These are phyloP conservation scores for Sebastes variabilis DNA, from an alignment of 2,797 vertebrate species.

Conservation along the genomic window DNA sequence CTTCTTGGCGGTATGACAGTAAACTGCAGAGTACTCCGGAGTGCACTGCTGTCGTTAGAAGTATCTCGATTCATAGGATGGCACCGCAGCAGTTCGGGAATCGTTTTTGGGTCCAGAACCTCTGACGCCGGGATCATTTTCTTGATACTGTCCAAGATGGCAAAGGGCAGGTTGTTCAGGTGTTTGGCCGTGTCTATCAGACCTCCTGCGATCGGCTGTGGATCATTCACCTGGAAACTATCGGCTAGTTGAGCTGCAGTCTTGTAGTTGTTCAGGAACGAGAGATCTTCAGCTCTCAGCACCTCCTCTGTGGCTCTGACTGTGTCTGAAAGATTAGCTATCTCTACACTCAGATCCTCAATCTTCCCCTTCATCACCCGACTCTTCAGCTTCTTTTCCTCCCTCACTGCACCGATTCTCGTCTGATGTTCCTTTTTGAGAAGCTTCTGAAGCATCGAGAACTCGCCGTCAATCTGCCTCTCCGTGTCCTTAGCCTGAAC, in stretches of 20 bases:
- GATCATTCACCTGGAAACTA: neutral
- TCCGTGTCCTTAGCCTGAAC: neutral
- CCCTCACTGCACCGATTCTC: neutral
- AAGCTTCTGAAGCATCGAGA: neutral
- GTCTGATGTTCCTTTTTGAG: neutral
- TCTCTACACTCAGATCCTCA: too few relatives aligned
- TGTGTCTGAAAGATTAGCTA: too few relatives aligned
- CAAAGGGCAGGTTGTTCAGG: neutral
- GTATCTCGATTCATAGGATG: neutral
- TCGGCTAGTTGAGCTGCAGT: neutral
- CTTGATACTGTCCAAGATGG: neutral
- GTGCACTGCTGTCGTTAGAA: too few relatives aligned
- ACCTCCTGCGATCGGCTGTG: neutral
- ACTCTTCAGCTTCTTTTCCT: neutral
- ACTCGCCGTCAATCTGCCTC: neutral
- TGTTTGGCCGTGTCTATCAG: neutral
- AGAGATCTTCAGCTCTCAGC: neutral
- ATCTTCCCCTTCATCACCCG: too few relatives aligned
- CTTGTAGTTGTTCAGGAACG: neutral
- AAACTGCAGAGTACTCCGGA: too few relatives aligned
- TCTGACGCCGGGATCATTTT: neutral
- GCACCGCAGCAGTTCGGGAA: accelerated
- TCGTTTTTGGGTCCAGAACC: neutral
- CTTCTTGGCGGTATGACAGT: too few relatives aligned
- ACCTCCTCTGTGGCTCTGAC: neutral